Base-by-base conservation (phyloP, 2,888 invertebrate species). In the Alloplasta piceator region DNA sequence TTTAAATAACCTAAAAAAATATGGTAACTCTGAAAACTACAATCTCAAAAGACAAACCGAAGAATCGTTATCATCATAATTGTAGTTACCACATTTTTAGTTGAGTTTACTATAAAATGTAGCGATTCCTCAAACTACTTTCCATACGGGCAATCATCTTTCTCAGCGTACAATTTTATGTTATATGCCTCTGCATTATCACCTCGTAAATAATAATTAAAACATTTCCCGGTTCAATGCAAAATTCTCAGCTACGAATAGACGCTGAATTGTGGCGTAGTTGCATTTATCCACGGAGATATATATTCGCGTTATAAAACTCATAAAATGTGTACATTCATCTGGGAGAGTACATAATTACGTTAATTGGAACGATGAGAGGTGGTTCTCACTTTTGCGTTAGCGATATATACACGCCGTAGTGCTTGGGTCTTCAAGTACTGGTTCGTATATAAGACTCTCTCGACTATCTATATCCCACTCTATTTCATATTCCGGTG, bases 281-380 rank as follows among this genome's bases (percentile, higher is more conserved):
- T 10, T 50, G 10, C 26, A 52, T 36, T 50, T 5, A 64, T 14
- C 50, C 12, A 58, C 64, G 60, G 7, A 38, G 6, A 38, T 52
- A 14, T 39, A 55, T 5, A 26, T 26, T 56, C n/a, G 56, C 9
- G 7, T 66, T 10, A 36, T 6, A 63, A 14, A 41, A 50, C 63
- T 5, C 16, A 26, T 26, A 26, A n/a, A n/a, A 26, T 26, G 26
- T 26, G 39, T n/a, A 7, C 41, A 41, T 6, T 6, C 14, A 43
- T 41, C 64, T 36, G 6, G 43, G 61, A 6, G 39, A 77, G 39
- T 71, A 66, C 52, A 66, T 78, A 80, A 75, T 80, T 60, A 80
- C 71, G 75, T 70, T 80, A 80, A 80, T 80, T 80, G 75, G 61
- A 75, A 60, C 71, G 52, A 60, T 67, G 50, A 66, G 60, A 60